phyloP scores from a whole-genome alignment of 2,888 invertebrate genomes.

The Drosophila buzzatii region DNA sequence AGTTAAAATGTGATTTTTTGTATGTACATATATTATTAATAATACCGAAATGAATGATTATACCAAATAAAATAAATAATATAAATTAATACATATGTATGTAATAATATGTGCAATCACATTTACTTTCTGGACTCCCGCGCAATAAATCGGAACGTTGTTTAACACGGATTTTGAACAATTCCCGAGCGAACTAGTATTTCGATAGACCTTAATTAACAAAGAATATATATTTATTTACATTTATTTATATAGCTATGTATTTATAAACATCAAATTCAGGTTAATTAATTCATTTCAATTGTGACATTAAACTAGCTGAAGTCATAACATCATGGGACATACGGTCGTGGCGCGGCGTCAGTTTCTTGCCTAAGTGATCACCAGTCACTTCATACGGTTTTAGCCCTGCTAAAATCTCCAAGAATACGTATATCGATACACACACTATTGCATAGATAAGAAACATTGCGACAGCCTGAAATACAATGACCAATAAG shows the following conservation, averaged over 20 bases:
- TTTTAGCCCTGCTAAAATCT: slow-evolving; percentile 45
- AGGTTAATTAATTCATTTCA: slow-evolving; percentile 13
- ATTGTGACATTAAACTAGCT: slow-evolving; percentile 61
- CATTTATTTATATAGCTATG: background rate
- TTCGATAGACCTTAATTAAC: background rate
- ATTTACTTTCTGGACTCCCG: background rate
- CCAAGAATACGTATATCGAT: slow-evolving; percentile 60
- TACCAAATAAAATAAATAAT: no score
- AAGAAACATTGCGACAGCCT: slow-evolving; percentile 69
- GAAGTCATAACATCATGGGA: slow-evolving; percentile 45
- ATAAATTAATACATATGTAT: background rate
- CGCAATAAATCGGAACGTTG: background rate
- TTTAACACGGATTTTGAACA: background rate
- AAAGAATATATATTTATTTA: background rate
- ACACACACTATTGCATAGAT: slow-evolving; percentile 70
- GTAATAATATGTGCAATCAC: background rate
- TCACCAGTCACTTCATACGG: background rate
- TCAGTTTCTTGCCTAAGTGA: slow-evolving; percentile 30
- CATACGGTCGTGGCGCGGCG: slow-evolving; percentile 22
- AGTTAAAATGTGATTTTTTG: no score
- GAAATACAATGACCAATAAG: slow-evolving; percentile 70
- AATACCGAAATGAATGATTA: no score
- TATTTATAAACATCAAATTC: background rate
- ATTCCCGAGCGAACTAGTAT: background rate
- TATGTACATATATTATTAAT: no score